Conservation (phyloP, 1,140 invertebrate species). For the Aphaenogaster rudis region DNA sequence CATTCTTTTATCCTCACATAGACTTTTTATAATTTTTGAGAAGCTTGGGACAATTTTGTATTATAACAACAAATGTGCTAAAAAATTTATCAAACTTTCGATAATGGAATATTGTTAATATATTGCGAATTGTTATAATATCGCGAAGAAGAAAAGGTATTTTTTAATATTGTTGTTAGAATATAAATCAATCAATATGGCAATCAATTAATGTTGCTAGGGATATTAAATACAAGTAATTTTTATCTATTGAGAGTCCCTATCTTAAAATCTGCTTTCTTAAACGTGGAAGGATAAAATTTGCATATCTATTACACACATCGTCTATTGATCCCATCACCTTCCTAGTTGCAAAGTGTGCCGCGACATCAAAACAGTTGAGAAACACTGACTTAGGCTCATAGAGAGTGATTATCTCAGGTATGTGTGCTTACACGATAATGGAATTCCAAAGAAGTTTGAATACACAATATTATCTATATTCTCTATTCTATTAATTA, state of each 20-base stretch:
- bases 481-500: neutral
- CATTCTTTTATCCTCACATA: neutral
- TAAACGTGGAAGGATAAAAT: neutral
- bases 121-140: neutral
- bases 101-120: neutral
- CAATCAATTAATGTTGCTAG: neutral
- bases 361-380: neutral
- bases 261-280: neutral
- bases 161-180: neutral
- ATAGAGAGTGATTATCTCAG: slow-evolving; percentile 15
- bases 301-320: neutral
- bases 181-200: neutral
- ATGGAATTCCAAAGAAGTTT: neutral
- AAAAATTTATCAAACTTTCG: neutral
- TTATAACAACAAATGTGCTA: neutral
- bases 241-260: neutral
- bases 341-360: neutral
- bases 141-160: neutral
- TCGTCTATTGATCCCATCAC: neutral
- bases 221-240: neutral
- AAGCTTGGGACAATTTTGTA: neutral
- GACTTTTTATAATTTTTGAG: neutral
- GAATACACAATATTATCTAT: neutral
- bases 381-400: neutral
- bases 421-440: neutral